Conservation (phyloP, 1,140 invertebrate species). For the Lerema accius region DNA sequence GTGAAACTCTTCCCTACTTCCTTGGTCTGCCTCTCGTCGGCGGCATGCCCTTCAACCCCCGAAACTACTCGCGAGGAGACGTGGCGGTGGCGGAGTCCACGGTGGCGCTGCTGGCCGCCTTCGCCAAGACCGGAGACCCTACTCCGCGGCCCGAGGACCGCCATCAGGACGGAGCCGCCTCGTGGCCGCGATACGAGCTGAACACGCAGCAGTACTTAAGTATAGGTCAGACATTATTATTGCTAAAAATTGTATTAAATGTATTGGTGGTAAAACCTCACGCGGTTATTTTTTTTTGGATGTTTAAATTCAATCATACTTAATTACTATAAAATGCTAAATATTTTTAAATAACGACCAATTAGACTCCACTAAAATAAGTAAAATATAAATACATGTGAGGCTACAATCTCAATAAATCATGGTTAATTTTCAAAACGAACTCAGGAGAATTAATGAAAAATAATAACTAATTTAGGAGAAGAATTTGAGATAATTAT, state of each 20-base stretch:
- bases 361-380: too few species aligned
- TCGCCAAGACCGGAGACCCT: conserved; percentile 90
- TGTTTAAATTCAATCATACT: too few species aligned
- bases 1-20: conserved; percentile 93
- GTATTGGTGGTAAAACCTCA: too few species aligned
- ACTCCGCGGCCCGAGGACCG: conserved; percentile 56
- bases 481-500: neutral
- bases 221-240: conserved; percentile 84
- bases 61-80: conserved; percentile 90
- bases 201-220: conserved; percentile 90
- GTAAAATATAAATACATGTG: too few species aligned
- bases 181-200: conserved; percentile 89
- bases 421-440: too few species aligned
- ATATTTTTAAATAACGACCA: too few species aligned
- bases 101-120: conserved; percentile 89
- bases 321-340: too few species aligned
- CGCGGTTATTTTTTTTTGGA: too few species aligned
- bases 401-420: too few species aligned
- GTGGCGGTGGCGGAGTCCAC: conserved; percentile 89
- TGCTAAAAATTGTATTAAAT: too few species aligned
- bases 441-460: too few species aligned
- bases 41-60: conserved; percentile 82
- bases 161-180: conserved; percentile 82
- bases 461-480: too few species aligned
- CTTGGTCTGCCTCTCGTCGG: conserved; percentile 92